A percentile compares a stretch with the other conserved stretches of the same genome.
phyloP scores from a whole-genome alignment of 2,797 vertebrate species.

The Merluccius polli region DNA sequence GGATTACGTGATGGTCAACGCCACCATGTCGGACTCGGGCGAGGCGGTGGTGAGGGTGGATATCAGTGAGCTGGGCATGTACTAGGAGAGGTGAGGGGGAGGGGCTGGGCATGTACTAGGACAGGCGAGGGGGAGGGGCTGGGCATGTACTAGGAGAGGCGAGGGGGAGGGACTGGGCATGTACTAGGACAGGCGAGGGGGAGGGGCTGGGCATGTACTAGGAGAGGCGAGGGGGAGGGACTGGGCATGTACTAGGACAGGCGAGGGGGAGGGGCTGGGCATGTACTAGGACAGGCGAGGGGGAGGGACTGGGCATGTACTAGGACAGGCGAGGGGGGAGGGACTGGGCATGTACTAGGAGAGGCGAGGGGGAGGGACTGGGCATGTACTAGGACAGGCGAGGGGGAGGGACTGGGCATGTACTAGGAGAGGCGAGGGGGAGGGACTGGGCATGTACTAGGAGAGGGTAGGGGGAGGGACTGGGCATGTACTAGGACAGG shows the following conservation, averaged over 20 bases:
- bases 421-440: conserved; percentile 45
- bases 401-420: not conserved
- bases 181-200: no score
- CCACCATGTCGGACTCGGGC: conserved; percentile 54
- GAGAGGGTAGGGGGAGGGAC: not conserved
- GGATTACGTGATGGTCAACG: conserved; percentile 36
- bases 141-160: no score
- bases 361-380: conserved; percentile 16
- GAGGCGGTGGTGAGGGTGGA: conserved; percentile 53
- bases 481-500: no score
- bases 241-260: conserved; percentile 28
- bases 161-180: no score
- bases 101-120: no score
- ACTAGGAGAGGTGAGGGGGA: conserved; percentile 12
- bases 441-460: conserved; percentile 40
- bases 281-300: no score
- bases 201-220: conserved; percentile 38
- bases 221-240: conserved; percentile 15
- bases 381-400: conserved; percentile 26
- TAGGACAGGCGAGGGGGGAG: no score
- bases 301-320: no score
- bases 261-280: no score
- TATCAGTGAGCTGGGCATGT: conserved; percentile 45
- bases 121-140: no score
- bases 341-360: conserved; percentile 37